Conservation (phyloP, 1,140 invertebrate genomes). For the Ruditapes philippinarum region DNA sequence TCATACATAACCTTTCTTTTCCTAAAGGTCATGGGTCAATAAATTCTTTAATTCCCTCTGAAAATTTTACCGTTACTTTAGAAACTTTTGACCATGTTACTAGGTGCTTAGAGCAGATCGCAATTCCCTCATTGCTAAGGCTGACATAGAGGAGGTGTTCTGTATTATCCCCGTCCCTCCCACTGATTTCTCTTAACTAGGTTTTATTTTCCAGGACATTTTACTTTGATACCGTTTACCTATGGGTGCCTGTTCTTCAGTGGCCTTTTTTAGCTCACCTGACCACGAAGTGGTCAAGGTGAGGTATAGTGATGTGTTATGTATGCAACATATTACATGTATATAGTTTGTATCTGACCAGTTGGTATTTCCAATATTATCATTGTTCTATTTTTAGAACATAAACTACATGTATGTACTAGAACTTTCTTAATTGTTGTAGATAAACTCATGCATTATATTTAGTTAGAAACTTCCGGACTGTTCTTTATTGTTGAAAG, state of each 20-base stretch:
- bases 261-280: background rate
- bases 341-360: no score
- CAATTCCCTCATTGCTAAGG: constrained; percentile 32
- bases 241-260: background rate
- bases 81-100: constrained; percentile 19
- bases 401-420: no score
- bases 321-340: no score
- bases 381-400: no score
- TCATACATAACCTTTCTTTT: constrained; percentile 41
- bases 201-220: background rate
- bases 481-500: no score
- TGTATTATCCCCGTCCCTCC: constrained; percentile 20
- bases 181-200: background rate
- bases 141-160: constrained; percentile 49
- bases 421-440: no score
- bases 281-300: no score
- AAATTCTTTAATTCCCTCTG: background rate
- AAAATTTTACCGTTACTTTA: background rate
- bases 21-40: background rate
- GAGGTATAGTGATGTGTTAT: no score
- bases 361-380: no score
- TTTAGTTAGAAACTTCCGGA: no score
- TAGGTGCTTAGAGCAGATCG: background rate
- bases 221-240: constrained; percentile 42
- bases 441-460: no score